Evolutionary conservation across 2,888 invertebrate species (phyloP).

Genomic region (Drosophila bunnanda): DNA sequence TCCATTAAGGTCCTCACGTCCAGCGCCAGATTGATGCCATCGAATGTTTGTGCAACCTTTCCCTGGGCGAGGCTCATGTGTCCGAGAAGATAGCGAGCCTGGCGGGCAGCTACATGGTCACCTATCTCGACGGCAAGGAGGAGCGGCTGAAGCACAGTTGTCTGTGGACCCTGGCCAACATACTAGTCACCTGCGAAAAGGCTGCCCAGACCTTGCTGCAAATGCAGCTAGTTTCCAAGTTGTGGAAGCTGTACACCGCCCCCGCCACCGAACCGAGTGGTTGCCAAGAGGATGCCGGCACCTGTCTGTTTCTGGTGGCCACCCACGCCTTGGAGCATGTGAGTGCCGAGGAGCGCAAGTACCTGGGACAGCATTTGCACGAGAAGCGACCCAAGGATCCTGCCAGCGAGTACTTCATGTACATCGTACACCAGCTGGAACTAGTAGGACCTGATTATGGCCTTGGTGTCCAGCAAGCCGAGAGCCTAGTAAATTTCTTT

Average conservation of each 20-base stretch:
- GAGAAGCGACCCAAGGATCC: conserved; percentile 63
- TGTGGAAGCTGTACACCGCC: conserved; percentile 72
- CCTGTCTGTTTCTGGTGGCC: conserved; percentile 73
- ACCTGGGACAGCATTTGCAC: conserved; percentile 60
- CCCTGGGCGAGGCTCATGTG: conserved; percentile 79
- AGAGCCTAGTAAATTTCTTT: conserved; percentile 43
- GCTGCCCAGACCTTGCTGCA: conserved; percentile 70
- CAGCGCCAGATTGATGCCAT: conserved; percentile 77
- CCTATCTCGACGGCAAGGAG: conserved; percentile 75
- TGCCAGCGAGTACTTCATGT: conserved; percentile 74
- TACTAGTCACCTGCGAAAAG: conserved; percentile 75
- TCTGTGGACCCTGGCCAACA: conserved; percentile 83
- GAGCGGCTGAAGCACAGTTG: conserved; percentile 74
- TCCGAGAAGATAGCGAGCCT: conserved; percentile 81
- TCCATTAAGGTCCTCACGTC: conserved; percentile 69
- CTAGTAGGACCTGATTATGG: conserved; percentile 29
- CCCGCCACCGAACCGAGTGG: background rate
- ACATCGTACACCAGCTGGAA: conserved; percentile 68
- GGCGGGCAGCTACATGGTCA: conserved; percentile 83
- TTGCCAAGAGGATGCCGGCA: conserved; percentile 76
- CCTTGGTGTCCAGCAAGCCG: conserved; percentile 17
- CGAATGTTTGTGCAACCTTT: conserved; percentile 83
- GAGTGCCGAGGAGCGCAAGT: conserved; percentile 58
- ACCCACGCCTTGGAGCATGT: conserved; percentile 43
- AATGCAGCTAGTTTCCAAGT: conserved; percentile 81